Evolutionary conservation across 2,888 invertebrate genomes (phyloP), one percentile per base, ranked within the genome.

Genomic region (Margaritifera margaritifera): DNA sequence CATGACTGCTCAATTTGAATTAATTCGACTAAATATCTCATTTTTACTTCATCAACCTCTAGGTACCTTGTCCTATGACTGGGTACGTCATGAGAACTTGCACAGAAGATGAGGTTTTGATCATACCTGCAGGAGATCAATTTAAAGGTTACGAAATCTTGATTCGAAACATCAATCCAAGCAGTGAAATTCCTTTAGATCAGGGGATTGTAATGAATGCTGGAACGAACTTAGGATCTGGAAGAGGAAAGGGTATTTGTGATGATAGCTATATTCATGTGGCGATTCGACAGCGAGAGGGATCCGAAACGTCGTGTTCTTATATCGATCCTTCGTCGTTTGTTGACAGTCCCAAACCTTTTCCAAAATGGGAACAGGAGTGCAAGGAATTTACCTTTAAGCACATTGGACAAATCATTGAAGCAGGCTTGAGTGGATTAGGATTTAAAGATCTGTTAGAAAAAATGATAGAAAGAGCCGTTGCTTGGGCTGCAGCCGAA

Each of bases 301-400:
- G 67, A 1, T 59, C 51, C 8, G 63, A 66, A 25, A 62, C 53
- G 6, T 22, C 69, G 6, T 80, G 80, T 58, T 67, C 61, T 11
- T 81, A 82, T 59, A 74, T 80, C 8, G 83, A 83, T 61, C 83
- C 83, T 2, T 73, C 78, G 2, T 72, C 77, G 15, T 83, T 75
- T 67, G 64, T 82, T 4, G 79, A 81, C 31, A 65, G 74, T 54
- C 57, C 78, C 27, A 69, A 80, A 53, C 79, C 81, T 0, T 68
- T 74, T 6, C 79, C 83, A 19, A 69, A 74, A 51, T 81, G 82
- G 78, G 69, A 74, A 19, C 72, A 78, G 65, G 78, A 80, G 18
- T 83, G 83, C 60, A 82, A 80, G 31, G 82, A 81, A 27, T 72
- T 71, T 65, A 69, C 67, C 4, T 76, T 75, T 53, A 72, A 68